Base-by-base conservation (phyloP, 2,113 vertebrate species). In the Amphilophus citrinellus region DNA sequence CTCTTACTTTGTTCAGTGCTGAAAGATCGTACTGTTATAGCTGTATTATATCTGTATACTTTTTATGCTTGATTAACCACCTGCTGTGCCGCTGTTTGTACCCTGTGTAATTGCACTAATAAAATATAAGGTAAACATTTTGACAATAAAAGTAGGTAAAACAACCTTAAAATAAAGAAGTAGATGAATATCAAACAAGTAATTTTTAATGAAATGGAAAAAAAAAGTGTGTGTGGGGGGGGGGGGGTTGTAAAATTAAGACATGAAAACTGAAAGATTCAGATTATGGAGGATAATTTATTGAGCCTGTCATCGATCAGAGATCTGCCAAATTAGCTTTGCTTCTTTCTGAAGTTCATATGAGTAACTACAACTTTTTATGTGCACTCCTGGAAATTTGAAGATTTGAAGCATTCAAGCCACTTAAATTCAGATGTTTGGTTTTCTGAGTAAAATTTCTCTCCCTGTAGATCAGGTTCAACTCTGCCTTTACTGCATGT, bases 101-200 rank as follows among this genome's bases (percentile, higher is more conserved):
- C 13, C 2, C n/a, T 0, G 11, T 42, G 44, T 47, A 68, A 47
- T 27, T 9, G 17, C 15, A 18, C 63, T 47, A 68, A 27, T 47
- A 3, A 22, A 68, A 68, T 0, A 7, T 8, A 44, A 14, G 27
- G 39, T 2, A 68, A 47, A 68, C 63, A 1, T 68, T 47, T 37
- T 18, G 14, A 68, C 8, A 68, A 22, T 68, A 68, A 68, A 68
- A 30, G 30, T 39, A 68, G 65, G 17, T 10, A 47, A 47, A 15
- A 27, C 39, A 8, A 27, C 22, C 22, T 68, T 50, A 18, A 50
- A 10, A 18, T 44, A 14, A 44, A 42, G 44, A 47, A 47, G 13
- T 14, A 14, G 14, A 15, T 5, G 44, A 6, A 4, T 15, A 50
- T 17, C 15, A 50, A 71, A 71, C 44, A 53, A 18, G 3, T 10